Percentiles rank a stretch among this genome's conserved stretches.
These are phyloP conservation scores for Pseudochromis fuscus DNA, from an alignment of 2,797 vertebrate genomes.

Conservation along the genomic window DNA sequence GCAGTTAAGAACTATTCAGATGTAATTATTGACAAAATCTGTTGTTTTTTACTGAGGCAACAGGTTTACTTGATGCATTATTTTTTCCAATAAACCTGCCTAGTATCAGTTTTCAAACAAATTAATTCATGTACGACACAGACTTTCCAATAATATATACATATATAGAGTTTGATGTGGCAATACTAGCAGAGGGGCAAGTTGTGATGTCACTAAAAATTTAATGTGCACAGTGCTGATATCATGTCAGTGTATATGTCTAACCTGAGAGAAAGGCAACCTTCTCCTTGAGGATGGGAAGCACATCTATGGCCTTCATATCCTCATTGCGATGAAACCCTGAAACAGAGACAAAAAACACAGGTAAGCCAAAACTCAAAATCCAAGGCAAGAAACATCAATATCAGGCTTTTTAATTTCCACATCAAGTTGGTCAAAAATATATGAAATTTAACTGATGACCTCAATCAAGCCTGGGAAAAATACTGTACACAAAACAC, in stretches of 20 bases:
- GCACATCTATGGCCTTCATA: slow-evolving; percentile 97
- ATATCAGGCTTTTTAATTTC: neutral
- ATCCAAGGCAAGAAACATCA: neutral
- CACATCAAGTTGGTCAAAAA: too few relatives aligned
- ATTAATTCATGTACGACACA: neutral
- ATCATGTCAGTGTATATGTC: slow-evolving; percentile 11
- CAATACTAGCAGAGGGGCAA: neutral
- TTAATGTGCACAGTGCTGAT: neutral
- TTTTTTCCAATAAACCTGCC: neutral
- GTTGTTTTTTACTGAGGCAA: too few relatives aligned
- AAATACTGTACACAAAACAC: neutral
- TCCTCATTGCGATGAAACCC: slow-evolving; percentile 98
- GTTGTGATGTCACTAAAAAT: neutral
- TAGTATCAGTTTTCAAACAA: neutral
- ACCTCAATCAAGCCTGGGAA: neutral
- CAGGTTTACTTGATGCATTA: too few relatives aligned
- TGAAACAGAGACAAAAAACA: slow-evolving; percentile 74
- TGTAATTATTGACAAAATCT: too few relatives aligned
- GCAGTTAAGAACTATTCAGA: too few relatives aligned
- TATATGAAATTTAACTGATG: too few relatives aligned
- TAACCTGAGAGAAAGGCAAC: slow-evolving; percentile 96
- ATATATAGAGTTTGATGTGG: too few relatives aligned
- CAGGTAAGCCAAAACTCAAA: neutral
- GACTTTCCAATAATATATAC: too few relatives aligned
- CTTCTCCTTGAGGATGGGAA: slow-evolving; percentile 98